Evolutionary conservation across 2,113 vertebrate species (phyloP).

Genomic region (Mustela nigripes): DNA sequence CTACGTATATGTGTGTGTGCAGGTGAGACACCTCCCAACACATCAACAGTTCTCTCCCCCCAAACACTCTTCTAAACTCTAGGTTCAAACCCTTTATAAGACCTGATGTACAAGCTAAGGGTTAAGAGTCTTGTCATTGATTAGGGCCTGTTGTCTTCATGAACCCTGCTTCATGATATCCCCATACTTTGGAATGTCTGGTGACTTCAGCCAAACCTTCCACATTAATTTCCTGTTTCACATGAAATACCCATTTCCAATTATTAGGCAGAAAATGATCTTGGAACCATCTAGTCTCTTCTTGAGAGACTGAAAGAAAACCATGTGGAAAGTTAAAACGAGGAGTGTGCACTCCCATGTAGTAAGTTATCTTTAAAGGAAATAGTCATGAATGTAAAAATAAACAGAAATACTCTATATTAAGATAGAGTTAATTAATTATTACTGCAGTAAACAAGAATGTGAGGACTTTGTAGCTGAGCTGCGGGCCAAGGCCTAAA

Average conservation of each 20-base stretch:
- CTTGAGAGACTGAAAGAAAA: conserved; percentile 31
- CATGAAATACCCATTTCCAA: background rate
- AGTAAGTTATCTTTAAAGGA: conserved; percentile 54
- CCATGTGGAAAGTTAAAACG: background rate
- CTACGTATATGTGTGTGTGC: background rate
- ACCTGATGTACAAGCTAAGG: background rate
- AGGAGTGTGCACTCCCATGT: background rate
- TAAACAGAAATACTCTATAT: background rate
- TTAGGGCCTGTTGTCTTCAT: background rate
- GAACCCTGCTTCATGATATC: background rate
- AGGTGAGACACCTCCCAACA: background rate
- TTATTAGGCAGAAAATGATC: background rate
- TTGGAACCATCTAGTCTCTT: background rate
- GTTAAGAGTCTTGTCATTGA: background rate
- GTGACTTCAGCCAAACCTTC: conserved; percentile 3
- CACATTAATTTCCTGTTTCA: conserved; percentile 17
- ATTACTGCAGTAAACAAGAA: conserved; percentile 51
- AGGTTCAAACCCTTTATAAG: background rate
- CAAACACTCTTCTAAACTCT: background rate
- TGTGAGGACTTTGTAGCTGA: background rate
- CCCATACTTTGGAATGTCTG: conserved; percentile 4
- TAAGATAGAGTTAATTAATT: conserved; percentile 31
- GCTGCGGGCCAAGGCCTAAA: background rate
- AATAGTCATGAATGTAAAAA: background rate
- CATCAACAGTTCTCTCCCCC: background rate